Conservation (phyloP, 2,113 vertebrate species). For the Malurus elegans region DNA sequence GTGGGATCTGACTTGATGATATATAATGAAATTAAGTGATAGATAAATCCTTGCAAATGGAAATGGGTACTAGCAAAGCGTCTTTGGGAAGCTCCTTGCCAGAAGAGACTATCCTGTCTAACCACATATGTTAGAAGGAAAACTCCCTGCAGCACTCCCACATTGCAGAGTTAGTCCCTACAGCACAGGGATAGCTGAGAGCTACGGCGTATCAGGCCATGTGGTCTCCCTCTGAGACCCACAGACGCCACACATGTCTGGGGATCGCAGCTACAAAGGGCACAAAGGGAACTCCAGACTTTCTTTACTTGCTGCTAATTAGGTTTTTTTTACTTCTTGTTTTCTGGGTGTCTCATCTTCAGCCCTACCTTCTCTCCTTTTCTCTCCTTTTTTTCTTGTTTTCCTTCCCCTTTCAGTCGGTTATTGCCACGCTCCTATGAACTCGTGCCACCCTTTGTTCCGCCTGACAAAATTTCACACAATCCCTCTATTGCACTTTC, state of each 20-base stretch:
- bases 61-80: neutral
- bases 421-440: neutral
- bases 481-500: neutral
- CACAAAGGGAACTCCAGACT: neutral
- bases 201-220: neutral
- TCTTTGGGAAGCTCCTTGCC: neutral
- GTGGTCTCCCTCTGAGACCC: neutral
- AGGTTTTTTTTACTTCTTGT: neutral
- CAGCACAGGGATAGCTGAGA: neutral
- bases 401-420: neutral
- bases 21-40: neutral
- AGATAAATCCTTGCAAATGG: slow-evolving; percentile 8
- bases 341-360: neutral
- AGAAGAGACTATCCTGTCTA: neutral
- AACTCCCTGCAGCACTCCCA: neutral
- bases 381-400: neutral
- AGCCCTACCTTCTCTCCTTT: neutral
- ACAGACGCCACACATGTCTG: neutral
- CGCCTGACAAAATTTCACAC: neutral
- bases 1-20: neutral
- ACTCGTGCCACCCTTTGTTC: neutral
- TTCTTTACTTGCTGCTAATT: neutral
- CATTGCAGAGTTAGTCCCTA: neutral
- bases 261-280: neutral
- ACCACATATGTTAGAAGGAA: neutral